Percentiles rank a stretch among this genome's conserved stretches.
phyloP scores from a whole-genome alignment of 2,113 vertebrate genomes.

The Gila orcuttii region DNA sequence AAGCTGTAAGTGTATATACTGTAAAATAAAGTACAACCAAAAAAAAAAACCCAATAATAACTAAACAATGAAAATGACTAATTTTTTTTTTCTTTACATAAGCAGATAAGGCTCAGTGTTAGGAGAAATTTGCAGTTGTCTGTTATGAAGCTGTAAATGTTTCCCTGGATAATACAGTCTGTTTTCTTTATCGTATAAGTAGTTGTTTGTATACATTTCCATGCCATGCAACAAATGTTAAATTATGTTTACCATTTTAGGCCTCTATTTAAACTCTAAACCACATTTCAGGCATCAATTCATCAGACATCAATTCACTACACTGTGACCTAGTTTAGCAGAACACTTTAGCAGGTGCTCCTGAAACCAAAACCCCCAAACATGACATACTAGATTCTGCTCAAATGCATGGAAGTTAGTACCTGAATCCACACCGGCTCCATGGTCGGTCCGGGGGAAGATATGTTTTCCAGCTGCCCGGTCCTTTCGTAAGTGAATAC shows the following conservation, averaged over 20 bases:
- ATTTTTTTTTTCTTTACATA: neutral
- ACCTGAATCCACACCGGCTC: slow-evolving; percentile 98
- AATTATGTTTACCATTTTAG: neutral
- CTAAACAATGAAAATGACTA: neutral
- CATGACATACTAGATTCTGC: neutral
- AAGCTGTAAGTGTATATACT: too few species aligned
- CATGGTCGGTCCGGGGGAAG: slow-evolving; percentile 87
- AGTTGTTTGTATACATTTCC: neutral
- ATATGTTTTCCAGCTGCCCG: slow-evolving; percentile 91
- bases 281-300: neutral
- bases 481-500: slow-evolving; percentile 90
- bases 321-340: slow-evolving; percentile 17
- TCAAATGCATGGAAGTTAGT: neutral
- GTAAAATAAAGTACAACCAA: too few species aligned
- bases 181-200: neutral
- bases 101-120: neutral
- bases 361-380: neutral
- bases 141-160: neutral
- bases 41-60: neutral
- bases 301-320: neutral
- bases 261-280: neutral
- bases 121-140: neutral
- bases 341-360: slow-evolving; percentile 18
- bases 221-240: neutral
- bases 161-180: neutral